Evolutionary conservation across 2,797 vertebrate genomes (phyloP), one percentile per base, ranked within the genome.

Genomic region (Helostoma temminkii): DNA sequence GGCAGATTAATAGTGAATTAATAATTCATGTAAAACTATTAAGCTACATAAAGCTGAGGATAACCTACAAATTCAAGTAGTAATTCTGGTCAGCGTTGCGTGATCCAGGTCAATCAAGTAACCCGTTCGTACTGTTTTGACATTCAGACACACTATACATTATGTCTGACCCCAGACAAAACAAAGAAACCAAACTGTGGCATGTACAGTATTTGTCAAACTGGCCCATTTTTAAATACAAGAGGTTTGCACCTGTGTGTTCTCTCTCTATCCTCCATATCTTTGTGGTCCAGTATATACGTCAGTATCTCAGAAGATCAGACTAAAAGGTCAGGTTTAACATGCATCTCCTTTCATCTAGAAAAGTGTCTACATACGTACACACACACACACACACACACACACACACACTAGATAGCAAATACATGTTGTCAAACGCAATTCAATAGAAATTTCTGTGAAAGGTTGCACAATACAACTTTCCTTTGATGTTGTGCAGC

Each of bases 241-340:
- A 41, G 16, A 61, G 9, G 10, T 36, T 25, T 36, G 3, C 15
- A 47, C 22, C 11, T 25, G 45, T 37, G 6, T 12, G 18, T 7
- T 24, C 16, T 18, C 21, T 18, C 24, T 45, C 32, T 46, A 22
- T 10, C 18, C 11, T 47, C 6, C 21, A 36, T 12, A 25, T 36
- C 30, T 25, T 11, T 5, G 1, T 1, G 6, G 15, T 15, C n/a
- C n/a, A n/a, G n/a, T n/a, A n/a, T n/a, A n/a, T n/a, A n/a, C n/a
- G n/a, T n/a, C 37, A 14, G 6, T 2, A 15, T 41, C 16, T 25
- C 14, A 36, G 28, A 22, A 19, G 16, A 21, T 1, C 1, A 5
- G 26, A 45, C 56, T 59, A 6, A 34, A 24, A 60, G 57, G 21
- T 12, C 57, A 60, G 30, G 2, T 45, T n/a, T 30, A 30, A n/a